These are phyloP conservation scores for Tipula confusa DNA, from an alignment of 2,888 invertebrate species.

Conservation along the genomic window DNA sequence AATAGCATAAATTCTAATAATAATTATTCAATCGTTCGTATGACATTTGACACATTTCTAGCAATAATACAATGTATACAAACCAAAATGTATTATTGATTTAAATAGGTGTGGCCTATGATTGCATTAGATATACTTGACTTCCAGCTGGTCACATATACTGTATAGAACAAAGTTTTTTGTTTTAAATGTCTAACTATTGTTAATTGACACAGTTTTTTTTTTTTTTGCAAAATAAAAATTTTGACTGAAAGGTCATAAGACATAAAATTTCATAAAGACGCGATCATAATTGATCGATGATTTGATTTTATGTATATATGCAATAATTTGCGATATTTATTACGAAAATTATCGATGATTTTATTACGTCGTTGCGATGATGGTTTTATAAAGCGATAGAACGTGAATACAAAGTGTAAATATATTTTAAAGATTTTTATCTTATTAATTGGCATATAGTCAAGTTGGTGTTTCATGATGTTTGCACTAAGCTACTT, in stretches of 20 bases:
- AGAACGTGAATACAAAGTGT: background rate
- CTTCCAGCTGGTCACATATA: background rate
- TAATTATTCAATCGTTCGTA: background rate
- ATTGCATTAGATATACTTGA: background rate
- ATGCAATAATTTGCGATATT: background rate
- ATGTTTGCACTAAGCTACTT: too few relatives aligned
- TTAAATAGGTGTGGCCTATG: background rate
- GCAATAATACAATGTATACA: too few relatives aligned
- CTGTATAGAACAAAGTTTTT: background rate
- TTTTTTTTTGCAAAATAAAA: background rate
- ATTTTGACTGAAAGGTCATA: background rate
- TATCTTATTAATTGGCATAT: background rate
- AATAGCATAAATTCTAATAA: background rate
- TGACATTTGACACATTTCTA: slow-evolving; percentile 5
- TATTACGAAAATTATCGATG: background rate
- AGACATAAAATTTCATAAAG: background rate
- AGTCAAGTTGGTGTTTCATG: too few relatives aligned
- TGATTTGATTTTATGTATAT: background rate
- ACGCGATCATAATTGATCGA: background rate
- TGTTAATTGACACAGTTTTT: background rate
- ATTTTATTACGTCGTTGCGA: background rate
- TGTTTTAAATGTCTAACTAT: background rate
- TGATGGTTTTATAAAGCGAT: background rate
- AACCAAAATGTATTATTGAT: background rate
- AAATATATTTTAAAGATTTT: slow-evolving; percentile 15